Evolutionary conservation across 2,797 vertebrate species (phyloP).

Genomic region (Acipenser transmontanus): DNA sequence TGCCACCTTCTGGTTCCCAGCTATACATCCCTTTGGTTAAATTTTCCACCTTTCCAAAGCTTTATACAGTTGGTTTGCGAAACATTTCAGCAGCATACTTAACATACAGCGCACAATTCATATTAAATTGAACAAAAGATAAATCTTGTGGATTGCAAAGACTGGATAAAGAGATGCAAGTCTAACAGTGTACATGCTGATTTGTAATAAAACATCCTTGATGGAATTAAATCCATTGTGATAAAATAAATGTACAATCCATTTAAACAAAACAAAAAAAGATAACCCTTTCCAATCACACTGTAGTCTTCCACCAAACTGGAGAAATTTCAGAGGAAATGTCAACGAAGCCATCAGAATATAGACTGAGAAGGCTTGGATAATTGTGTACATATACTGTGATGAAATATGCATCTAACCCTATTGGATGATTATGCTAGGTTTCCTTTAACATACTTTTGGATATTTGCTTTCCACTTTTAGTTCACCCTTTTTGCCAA

Average conservation of each 20-base stretch:
- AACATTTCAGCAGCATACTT: not conserved
- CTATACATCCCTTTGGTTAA: constrained; percentile 6
- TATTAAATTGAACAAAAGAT: not conserved
- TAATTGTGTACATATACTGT: constrained; percentile 12
- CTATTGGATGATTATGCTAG: constrained; percentile 20
- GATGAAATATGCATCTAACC: constrained; percentile 16
- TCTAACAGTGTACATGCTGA: not conserved
- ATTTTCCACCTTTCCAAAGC: constrained; percentile 4
- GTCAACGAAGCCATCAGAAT: constrained; percentile 18
- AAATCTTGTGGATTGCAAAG: not conserved
- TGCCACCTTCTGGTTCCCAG: constrained; percentile 34
- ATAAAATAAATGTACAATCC: constrained; percentile 40
- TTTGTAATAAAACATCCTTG: too few species aligned
- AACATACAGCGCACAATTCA: not conserved
- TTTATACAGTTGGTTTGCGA: not conserved
- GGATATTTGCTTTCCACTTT: too few species aligned
- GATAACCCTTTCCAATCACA: not conserved
- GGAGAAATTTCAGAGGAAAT: not conserved
- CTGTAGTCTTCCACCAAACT: constrained; percentile 25
- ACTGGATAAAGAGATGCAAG: constrained; percentile 1
- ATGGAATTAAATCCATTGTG: constrained; percentile 27
- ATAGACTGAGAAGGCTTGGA: constrained; percentile 7
- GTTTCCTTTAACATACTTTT: constrained; percentile 20
- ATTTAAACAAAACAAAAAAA: constrained; percentile 31
- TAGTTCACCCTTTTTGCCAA: too few species aligned